phyloP scores from a whole-genome alignment of 2,797 vertebrate genomes.

The Lepilemur septentrionalis region DNA sequence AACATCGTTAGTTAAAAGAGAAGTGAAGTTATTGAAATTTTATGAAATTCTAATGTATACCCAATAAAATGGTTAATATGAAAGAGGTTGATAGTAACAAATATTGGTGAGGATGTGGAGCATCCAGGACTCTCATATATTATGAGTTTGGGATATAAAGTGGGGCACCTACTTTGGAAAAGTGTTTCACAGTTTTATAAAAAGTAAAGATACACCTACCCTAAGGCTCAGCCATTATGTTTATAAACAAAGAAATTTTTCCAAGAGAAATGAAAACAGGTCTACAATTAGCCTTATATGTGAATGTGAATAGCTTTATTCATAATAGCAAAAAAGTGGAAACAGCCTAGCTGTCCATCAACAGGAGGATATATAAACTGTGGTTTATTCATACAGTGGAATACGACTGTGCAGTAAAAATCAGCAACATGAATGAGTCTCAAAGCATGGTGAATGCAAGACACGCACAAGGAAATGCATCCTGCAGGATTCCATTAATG shows the following conservation, averaged over 20 bases:
- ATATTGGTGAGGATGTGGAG: too few species aligned
- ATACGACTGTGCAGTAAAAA: background rate
- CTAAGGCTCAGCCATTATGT: background rate
- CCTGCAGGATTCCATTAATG: background rate
- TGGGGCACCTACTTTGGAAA: background rate
- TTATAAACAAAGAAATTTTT: background rate
- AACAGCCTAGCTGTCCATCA: background rate
- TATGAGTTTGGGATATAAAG: background rate
- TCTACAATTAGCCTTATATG: background rate
- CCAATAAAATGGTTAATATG: background rate
- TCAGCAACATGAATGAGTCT: background rate
- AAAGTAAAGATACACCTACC: background rate
- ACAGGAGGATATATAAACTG: background rate
- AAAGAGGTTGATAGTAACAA: background rate
- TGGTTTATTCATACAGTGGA: background rate
- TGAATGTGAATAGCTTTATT: background rate
- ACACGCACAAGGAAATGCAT: background rate
- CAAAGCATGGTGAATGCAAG: background rate
- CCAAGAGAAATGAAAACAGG: background rate
- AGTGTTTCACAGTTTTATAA: background rate
- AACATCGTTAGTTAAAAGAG: background rate
- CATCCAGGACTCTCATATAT: background rate
- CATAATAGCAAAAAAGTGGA: background rate
- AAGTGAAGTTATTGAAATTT: background rate
- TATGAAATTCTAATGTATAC: background rate